Base-by-base conservation (phyloP, 2,113 vertebrate genomes). In the Austrofundulus limnaeus region DNA sequence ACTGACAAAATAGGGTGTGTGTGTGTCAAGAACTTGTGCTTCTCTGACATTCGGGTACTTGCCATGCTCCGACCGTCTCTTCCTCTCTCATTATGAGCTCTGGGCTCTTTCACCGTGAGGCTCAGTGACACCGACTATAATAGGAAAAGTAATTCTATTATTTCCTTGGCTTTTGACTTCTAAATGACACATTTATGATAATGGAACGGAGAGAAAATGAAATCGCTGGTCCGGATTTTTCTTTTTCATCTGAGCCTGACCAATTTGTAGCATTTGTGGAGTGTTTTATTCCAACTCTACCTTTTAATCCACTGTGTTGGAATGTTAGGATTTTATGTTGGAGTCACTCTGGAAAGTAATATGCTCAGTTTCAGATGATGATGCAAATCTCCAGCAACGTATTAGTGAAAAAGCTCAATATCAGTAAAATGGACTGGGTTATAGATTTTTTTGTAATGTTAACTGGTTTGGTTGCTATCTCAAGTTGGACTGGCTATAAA, bases 301-400 rank as follows among this genome's bases (percentile, higher is more conserved):
- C 80, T 87, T 74, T 75, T 61, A 28, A 68, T 64, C 19, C 51
- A 70, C 12, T 62, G 61, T 70, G 78, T 76, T 85, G 68, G 77
- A 79, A 86, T 81, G 64, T 86, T 79, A 88, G 86, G 84, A 84
- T 85, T 77, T 72, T 65, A n/a, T n/a, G n/a, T n/a, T n/a, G n/a
- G n/a, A n/a, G n/a, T n/a, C n/a, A n/a, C n/a, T n/a, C n/a, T n/a
- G n/a, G n/a, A n/a, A n/a, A n/a, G n/a, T n/a, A n/a, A n/a, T n/a
- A n/a, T n/a, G n/a, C n/a, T n/a, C 28, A 28, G 28, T 28, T 28
- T 7, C 7, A 28, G 28, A 28, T 28, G 28, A 28, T 7, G n/a
- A n/a, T n/a, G n/a, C n/a, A n/a, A n/a, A n/a, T n/a, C n/a, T n/a
- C n/a, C n/a, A n/a, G n/a, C n/a, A n/a, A n/a, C n/a, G n/a, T n/a